A percentile compares a stretch with the other conserved stretches of the same genome.
phyloP scores from a whole-genome alignment of 2,113 vertebrate species.

The Silurus meridionalis region DNA sequence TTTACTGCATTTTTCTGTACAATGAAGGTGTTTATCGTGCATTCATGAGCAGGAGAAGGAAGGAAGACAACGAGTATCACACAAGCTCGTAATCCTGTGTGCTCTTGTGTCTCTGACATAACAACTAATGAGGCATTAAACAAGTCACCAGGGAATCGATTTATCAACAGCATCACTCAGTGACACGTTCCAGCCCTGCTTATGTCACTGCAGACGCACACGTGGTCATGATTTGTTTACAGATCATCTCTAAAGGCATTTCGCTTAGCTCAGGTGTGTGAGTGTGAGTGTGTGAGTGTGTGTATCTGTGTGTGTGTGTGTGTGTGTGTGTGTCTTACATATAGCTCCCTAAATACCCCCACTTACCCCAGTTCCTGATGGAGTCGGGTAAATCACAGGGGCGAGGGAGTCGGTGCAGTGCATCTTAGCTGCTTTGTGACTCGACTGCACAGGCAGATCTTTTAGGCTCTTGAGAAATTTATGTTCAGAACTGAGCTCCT shows the following conservation, averaged over 20 bases:
- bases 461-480: slow-evolving; percentile 26
- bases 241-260: neutral
- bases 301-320: neutral
- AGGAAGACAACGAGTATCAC: neutral
- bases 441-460: neutral
- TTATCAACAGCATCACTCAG: neutral
- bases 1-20: neutral
- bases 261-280: neutral
- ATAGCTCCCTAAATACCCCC: neutral
- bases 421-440: slow-evolving; percentile 29
- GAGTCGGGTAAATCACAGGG: slow-evolving; percentile 34
- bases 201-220: neutral
- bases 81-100: neutral
- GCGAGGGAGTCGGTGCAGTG: slow-evolving; percentile 27
- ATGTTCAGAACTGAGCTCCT: slow-evolving; percentile 34
- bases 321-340: neutral
- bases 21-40: neutral
- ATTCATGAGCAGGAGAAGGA: neutral
- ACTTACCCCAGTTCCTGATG: neutral
- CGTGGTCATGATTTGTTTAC: neutral
- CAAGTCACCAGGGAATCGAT: neutral
- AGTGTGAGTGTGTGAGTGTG: slow-evolving; percentile 2
- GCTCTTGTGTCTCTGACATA: neutral
- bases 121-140: slow-evolving; percentile 13
- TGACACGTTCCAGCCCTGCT: neutral